Conservation (phyloP, 2,888 invertebrate genomes). For the Oscheius sp. region DNA sequence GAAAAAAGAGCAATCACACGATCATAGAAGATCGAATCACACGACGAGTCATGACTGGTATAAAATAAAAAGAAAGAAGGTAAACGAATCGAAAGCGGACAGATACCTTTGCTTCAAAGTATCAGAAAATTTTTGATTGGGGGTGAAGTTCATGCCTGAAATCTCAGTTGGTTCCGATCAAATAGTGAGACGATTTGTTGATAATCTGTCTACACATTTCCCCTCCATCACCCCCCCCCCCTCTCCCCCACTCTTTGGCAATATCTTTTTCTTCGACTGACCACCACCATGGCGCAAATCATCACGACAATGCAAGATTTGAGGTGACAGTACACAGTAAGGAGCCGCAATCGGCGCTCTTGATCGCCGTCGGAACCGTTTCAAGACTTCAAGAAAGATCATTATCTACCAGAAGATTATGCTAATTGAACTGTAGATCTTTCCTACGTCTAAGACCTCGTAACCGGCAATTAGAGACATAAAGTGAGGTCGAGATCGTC, state of each 20-base stretch:
- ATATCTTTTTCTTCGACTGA: neutral
- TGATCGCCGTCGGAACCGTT: slow-evolving; percentile 27
- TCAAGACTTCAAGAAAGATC: slow-evolving; percentile 21
- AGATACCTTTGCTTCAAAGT: neutral
- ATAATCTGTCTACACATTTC: too few relatives aligned
- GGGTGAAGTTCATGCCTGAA: too few relatives aligned
- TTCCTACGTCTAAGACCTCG: slow-evolving; percentile 6
- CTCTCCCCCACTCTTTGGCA: neutral
- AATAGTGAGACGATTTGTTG: too few relatives aligned
- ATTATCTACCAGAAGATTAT: slow-evolving; percentile 16
- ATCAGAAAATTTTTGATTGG: neutral
- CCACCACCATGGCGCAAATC: slow-evolving; percentile 9
- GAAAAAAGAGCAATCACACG: too few relatives aligned
- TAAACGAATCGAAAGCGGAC: neutral
- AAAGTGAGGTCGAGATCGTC: slow-evolving; percentile 2
- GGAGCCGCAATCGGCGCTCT: slow-evolving; percentile 25
- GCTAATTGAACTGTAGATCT: slow-evolving; percentile 1
- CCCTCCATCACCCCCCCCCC: too few relatives aligned
- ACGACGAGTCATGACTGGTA: too few relatives aligned
- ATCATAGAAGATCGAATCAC: too few relatives aligned
- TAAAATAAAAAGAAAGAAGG: neutral
- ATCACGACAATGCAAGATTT: slow-evolving; percentile 15
- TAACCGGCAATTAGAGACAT: slow-evolving; percentile 7
- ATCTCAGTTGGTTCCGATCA: too few relatives aligned
- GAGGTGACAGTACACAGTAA: slow-evolving; percentile 27